phyloP scores from a whole-genome alignment of 2,113 vertebrate species.

The Morone saxatilis region DNA sequence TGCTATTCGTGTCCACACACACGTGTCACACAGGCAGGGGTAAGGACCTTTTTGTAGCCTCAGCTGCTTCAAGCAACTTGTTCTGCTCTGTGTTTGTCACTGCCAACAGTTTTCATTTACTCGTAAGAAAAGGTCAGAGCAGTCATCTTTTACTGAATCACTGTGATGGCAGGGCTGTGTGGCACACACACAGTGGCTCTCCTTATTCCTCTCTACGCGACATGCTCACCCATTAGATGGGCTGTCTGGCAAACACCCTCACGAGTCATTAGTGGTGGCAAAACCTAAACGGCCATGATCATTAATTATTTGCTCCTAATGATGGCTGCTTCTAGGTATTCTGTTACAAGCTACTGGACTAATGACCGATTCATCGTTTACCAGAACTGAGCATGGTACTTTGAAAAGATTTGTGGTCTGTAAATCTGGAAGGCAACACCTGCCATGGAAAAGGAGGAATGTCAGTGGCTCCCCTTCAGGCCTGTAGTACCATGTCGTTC shows the following conservation, averaged over 20 bases:
- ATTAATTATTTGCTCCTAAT: slow-evolving; percentile 41
- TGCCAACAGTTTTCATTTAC: slow-evolving; percentile 60
- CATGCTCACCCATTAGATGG: slow-evolving; percentile 16
- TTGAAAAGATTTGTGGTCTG: not conserved
- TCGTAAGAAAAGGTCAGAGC: slow-evolving; percentile 63
- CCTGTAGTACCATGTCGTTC: slow-evolving; percentile 7
- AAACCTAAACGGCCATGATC: slow-evolving; percentile 29
- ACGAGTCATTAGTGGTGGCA: slow-evolving; percentile 39
- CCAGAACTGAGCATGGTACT: not conserved
- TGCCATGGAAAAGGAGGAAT: not conserved
- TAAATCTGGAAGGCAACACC: not conserved
- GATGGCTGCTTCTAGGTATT: slow-evolving; percentile 12
- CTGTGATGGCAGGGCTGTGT: not conserved
- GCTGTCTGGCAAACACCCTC: slow-evolving; percentile 28
- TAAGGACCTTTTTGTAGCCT: slow-evolving; percentile 36
- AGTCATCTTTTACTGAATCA: slow-evolving; percentile 46
- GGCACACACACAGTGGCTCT: slow-evolving; percentile 9
- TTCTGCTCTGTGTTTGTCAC: slow-evolving; percentile 42
- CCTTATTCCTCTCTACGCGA: slow-evolving; percentile 19
- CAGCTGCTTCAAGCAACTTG: slow-evolving; percentile 34
- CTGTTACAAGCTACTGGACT: slow-evolving; percentile 4
- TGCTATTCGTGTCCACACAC: not conserved
- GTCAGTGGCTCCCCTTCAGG: not conserved
- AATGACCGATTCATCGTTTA: slow-evolving; percentile 33
- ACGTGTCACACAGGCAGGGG: not conserved